Percentiles rank a stretch among this genome's conserved stretches.
Conservation (phyloP, 2,888 invertebrate genomes). For the Druceiella hillmani region DNA sequence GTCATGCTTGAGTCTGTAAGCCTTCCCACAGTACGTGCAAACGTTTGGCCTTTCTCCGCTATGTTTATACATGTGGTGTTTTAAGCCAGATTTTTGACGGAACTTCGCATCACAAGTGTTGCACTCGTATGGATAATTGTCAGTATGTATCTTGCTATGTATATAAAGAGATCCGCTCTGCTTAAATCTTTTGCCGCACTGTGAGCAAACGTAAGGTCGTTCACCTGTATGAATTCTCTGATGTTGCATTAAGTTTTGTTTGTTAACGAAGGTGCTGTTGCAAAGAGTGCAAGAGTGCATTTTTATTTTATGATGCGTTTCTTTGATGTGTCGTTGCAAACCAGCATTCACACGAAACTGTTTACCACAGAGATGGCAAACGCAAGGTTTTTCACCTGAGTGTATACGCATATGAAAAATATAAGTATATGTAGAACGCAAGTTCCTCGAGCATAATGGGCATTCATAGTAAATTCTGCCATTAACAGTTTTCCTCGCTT, state of each 20-base stretch:
- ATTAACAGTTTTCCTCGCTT: slow-evolving; percentile 33
- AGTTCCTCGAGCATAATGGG: slow-evolving; percentile 50
- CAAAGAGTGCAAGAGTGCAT: slow-evolving; percentile 54
- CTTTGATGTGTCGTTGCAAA: slow-evolving; percentile 54
- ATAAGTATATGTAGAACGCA: slow-evolving; percentile 58
- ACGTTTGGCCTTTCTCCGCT: slow-evolving; percentile 57
- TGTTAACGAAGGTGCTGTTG: slow-evolving; percentile 53
- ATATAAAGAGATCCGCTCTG: slow-evolving; percentile 61
- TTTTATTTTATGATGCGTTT: slow-evolving; percentile 57
- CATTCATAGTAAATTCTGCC: slow-evolving; percentile 54
- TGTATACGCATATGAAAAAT: slow-evolving; percentile 59
- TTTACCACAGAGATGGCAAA: slow-evolving; percentile 62
- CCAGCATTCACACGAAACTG: slow-evolving; percentile 62
- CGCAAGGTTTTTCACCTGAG: slow-evolving; percentile 60
- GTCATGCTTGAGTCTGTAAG: slow-evolving; percentile 56
- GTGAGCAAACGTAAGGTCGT: slow-evolving; percentile 51
- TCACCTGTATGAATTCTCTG: slow-evolving; percentile 56
- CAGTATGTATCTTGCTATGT: slow-evolving; percentile 54
- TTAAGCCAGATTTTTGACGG: slow-evolving; percentile 50
- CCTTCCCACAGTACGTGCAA: slow-evolving; percentile 51
- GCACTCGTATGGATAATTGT: slow-evolving; percentile 53
- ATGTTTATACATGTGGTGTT: slow-evolving; percentile 54
- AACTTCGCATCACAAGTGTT: slow-evolving; percentile 57
- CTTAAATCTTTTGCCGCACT: slow-evolving; percentile 59
- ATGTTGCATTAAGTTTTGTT: slow-evolving; percentile 56